Conservation (phyloP, 1,140 invertebrate species). For the Campodea augens region DNA sequence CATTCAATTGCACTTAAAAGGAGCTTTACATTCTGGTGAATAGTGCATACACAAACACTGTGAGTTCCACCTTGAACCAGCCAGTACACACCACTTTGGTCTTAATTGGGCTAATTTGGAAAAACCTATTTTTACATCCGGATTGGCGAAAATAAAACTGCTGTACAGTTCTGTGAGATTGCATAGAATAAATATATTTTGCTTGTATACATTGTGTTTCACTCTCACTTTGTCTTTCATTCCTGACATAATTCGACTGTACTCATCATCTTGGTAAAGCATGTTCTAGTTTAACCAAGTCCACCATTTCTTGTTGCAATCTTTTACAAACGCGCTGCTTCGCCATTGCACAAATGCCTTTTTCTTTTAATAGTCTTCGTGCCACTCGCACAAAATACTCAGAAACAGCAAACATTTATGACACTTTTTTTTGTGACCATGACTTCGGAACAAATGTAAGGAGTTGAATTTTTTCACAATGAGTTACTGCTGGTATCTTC, state of each 20-base stretch:
- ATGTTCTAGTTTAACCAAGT: constrained; percentile 11
- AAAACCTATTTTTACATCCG: constrained; percentile 11
- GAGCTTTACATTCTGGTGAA: too few species aligned
- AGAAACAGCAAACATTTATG: too few species aligned
- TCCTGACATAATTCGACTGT: constrained; percentile 13
- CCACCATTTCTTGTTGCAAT: constrained; percentile 4
- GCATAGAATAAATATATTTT: constrained; percentile 14
- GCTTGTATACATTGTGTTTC: constrained; percentile 10
- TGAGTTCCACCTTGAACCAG: too few species aligned
- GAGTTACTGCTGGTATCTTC: too few species aligned
- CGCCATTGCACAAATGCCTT: too few species aligned
- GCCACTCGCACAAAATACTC: too few species aligned
- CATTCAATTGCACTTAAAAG: too few species aligned
- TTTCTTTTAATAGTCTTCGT: too few species aligned
- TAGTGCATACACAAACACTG: too few species aligned
- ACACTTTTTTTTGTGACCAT: too few species aligned
- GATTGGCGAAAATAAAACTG: constrained; percentile 12
- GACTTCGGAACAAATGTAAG: too few species aligned
- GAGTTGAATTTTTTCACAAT: too few species aligned
- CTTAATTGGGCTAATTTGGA: constrained; percentile 6
- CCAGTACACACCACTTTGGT: constrained; percentile 15
- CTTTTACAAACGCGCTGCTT: constrained; percentile 6
- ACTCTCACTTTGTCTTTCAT: constrained; percentile 14
- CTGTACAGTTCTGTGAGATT: constrained; percentile 15
- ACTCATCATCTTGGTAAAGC: constrained; percentile 17